phyloP scores from a whole-genome alignment of 2,888 invertebrate genomes.

The Hartigia nigra region DNA sequence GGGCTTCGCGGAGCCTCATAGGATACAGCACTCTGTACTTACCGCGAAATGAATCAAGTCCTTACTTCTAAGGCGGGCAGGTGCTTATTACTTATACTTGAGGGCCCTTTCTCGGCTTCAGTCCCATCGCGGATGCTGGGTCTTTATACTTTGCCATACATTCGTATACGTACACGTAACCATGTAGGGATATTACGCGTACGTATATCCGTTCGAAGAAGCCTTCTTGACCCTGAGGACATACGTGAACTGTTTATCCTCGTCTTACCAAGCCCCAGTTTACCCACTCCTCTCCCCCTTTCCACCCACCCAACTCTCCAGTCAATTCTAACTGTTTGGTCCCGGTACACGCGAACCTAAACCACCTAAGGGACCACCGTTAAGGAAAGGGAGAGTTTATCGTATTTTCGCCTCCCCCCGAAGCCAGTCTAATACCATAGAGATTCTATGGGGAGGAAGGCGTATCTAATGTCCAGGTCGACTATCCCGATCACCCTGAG shows the following conservation, averaged over 20 bases:
- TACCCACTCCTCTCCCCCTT: conserved; percentile 43
- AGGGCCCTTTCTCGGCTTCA: conserved; percentile 27
- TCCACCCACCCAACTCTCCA: conserved; percentile 29
- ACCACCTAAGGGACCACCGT: not conserved
- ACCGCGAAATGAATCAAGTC: conserved; percentile 65
- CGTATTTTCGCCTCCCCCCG: not conserved
- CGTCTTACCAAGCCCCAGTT: not conserved
- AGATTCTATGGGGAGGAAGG: conserved; percentile 22
- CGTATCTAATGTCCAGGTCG: conserved; percentile 40
- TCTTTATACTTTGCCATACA: conserved; percentile 19
- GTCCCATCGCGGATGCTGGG: conserved; percentile 21
- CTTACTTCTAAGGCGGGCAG: conserved; percentile 61
- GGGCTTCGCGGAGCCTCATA: conserved; percentile 49
- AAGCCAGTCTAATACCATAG: not conserved
- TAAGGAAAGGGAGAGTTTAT: not conserved
- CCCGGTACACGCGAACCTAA: not conserved
- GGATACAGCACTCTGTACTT: conserved; percentile 61
- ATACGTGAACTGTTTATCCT: not conserved
- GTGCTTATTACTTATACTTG: conserved; percentile 63
- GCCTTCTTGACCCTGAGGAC: conserved; percentile 53
- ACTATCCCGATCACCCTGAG: conserved; percentile 50
- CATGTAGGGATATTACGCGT: conserved; percentile 8
- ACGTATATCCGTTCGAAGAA: conserved; percentile 49
- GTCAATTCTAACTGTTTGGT: not conserved
- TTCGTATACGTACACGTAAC: conserved; percentile 11